Base-by-base conservation (phyloP, 2,113 vertebrate species). In the Oreochromis spilurus region DNA sequence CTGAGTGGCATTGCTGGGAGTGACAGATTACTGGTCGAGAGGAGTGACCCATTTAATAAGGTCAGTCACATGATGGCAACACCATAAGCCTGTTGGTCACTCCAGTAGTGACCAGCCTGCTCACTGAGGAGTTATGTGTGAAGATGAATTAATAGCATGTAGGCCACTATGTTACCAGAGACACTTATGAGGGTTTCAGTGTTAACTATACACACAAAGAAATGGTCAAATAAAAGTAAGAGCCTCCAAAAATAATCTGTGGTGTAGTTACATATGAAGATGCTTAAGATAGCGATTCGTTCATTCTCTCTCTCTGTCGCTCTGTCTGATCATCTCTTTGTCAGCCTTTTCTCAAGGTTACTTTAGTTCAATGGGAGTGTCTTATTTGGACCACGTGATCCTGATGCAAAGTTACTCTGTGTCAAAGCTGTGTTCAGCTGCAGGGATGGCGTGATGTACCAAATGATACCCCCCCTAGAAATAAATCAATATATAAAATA, bases 321-420 rank as follows among this genome's bases (percentile, higher is more conserved):
- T 58, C 1, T 58, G 21, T 81, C 6, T 88, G 29, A 24, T 65
- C 50, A 21, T 38, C 81, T 79, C 85, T 84, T 29, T 79, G 77
- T 91, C 90, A 87, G 87, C 26, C 88, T 21, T 84, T 84, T 88
- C 84, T 94, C 93, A 92, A 94, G 95, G 95, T 96, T 96, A 96
- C 90, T 91, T 84, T 81, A 92, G 95, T 95, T 95, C 94, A 94
- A 0, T 83, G 93, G 94, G 94, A 45, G 93, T 81, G 93, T 77
- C 88, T 85, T 88, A 9, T 3, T 2, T 57, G 54, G 7, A 90
- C 65, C 93, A 95, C 92, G 92, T 95, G 94, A 90, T 26, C n/a
- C 55, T 85, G 91, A 93, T 82, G 92, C 89, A 77, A 85, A 82
- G 88, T 91, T 92, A 92, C 90, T 88, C 79, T 4, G 86, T 91